Conservation (phyloP, 30 jellyfish, hydroid and myxozoan genomes). For the Sanderia malayensis region DNA sequence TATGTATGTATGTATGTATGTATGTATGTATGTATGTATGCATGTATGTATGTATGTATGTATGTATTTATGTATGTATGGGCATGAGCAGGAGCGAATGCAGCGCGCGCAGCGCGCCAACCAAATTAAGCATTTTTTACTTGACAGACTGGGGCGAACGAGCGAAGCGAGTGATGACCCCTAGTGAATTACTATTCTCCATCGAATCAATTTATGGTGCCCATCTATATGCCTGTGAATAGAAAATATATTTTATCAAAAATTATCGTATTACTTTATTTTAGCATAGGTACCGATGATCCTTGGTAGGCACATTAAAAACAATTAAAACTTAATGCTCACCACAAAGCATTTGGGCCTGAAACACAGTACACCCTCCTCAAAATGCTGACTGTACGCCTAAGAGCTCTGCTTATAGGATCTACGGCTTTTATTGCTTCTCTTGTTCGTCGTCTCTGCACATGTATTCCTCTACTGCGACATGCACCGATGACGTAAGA, state of each 20-base stretch:
- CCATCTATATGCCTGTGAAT: slow-evolving; percentile 31
- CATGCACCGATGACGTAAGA: slow-evolving; percentile 37
- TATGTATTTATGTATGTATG: too few species aligned
- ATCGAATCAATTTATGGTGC: slow-evolving; percentile 12
- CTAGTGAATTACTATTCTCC: background rate
- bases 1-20: too few species aligned
- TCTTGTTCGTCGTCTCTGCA: slow-evolving; percentile 23
- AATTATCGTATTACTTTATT: background rate
- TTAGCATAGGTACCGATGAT: background rate
- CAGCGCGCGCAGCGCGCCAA: too few species aligned
- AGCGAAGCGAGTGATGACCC: too few species aligned
- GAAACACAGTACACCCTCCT: slow-evolving; percentile 27
- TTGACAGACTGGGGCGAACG: too few species aligned
- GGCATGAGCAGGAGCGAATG: too few species aligned
- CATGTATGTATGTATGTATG: too few species aligned
- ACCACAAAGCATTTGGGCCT: slow-evolving; percentile 42
- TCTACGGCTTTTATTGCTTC: slow-evolving; percentile 38
- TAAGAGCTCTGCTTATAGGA: slow-evolving; percentile 41
- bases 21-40: too few species aligned
- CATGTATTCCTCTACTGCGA: slow-evolving; percentile 16
- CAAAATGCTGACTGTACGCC: slow-evolving; percentile 22
- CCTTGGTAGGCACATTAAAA: background rate
- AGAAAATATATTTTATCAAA: background rate
- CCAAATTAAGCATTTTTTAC: too few species aligned
- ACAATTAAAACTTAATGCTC: background rate